Evolutionary conservation across 2,113 vertebrate species (phyloP), one percentile per base, ranked within the genome.

Genomic region (Alligator sinensis): DNA sequence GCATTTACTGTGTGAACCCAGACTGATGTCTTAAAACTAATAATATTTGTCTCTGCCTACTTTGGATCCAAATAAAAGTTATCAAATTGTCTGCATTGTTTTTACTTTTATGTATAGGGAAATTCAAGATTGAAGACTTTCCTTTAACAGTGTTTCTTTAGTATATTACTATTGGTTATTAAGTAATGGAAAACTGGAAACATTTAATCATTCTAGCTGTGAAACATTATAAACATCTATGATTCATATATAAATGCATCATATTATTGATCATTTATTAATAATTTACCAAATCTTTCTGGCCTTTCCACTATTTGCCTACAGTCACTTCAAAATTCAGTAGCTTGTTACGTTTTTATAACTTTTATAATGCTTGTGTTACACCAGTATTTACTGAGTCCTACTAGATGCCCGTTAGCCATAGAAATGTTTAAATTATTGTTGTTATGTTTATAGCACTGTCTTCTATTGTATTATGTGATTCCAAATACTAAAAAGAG

Each of bases 281-380:
- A 9, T 47, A 47, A 47, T 47, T 47, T 47, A 47, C 47, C 47
- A 47, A 47, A 47, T 34, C 0, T 47, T 76, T 4, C 4, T 58
- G 63, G 64, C 34, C 80, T 81, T 89, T 89, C n/a, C 18, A 79
- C 94, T 87, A 70, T 72, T 72, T 72, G 34, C 62, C 21, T 86
- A 15, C 28, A 86, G 34, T 62, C 38, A 24, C 22, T 76, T 79
- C 77, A 8, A 63, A 76, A 28, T 75, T 76, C 77, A 82, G 59
- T 30, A n/a, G 4, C 4, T 16, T 84, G 14, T 38, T 72, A 54
- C 38, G 11, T 82, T 82, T 76, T 68, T 58, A 47, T 24, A 22
- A 76, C 15, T 16, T 7, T 2, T 6, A 24, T 63, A 54, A 82
- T 70, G 24, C 74, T 72, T 82, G 75, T 27, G 59, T 82, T 84